Percentiles rank a stretch among this genome's conserved stretches.
Conservation (phyloP, 2,797 vertebrate species). For the Gallinago stenura region DNA sequence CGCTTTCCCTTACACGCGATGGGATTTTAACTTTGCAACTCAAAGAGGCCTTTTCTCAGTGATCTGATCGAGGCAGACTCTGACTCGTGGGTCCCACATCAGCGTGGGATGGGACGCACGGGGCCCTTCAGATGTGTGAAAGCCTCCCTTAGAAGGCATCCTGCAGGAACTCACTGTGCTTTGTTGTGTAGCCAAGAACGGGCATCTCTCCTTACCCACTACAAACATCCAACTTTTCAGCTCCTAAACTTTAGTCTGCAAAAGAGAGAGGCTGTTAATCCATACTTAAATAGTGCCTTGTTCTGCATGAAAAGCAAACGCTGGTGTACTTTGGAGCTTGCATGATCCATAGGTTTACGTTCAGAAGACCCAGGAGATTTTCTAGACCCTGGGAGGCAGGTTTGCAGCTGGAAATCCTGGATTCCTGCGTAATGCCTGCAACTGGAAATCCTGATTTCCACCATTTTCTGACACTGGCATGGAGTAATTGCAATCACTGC, state of each 20-base stretch:
- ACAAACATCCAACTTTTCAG: not conserved
- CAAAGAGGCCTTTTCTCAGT: not conserved
- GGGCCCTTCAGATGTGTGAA: not conserved
- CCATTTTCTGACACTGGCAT: not conserved
- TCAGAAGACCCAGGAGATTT: not conserved
- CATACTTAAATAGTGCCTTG: not conserved
- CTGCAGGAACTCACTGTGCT: not conserved
- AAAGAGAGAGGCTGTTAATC: not conserved
- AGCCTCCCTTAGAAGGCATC: not conserved
- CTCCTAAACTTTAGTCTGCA: not conserved
- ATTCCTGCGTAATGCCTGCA: not conserved
- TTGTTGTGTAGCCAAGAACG: not conserved
- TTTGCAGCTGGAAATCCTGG: not conserved
- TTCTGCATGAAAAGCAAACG: not conserved
- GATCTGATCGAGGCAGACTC: not conserved
- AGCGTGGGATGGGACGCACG: fast-evolving
- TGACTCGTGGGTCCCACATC: not conserved
- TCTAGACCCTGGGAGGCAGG: not conserved
- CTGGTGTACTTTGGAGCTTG: not conserved
- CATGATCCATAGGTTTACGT: not conserved
- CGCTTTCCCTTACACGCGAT: not conserved
- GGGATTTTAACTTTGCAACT: not conserved
- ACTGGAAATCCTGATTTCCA: not conserved
- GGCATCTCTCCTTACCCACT: not conserved
- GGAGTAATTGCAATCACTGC: not conserved